Conservation (phyloP, 2,888 invertebrate genomes). For the Andrena bicolor region DNA sequence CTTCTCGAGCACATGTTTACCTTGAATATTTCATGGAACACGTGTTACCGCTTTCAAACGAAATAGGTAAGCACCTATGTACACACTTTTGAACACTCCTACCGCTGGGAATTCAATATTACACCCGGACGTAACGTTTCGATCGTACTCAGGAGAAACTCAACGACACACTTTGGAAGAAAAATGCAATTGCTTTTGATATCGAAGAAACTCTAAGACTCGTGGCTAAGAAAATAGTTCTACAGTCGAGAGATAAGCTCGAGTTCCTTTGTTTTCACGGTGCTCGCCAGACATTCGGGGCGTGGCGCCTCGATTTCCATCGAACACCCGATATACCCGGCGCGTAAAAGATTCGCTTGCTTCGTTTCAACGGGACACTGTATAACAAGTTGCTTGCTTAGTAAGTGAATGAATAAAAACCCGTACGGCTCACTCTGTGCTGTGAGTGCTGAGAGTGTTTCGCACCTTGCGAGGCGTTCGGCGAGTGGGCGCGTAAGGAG, state of each 20-base stretch:
- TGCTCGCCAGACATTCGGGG: not conserved
- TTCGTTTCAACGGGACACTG: constrained; percentile 64
- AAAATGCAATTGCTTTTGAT: not conserved
- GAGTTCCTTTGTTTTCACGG: not conserved
- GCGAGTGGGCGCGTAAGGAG: constrained; percentile 93
- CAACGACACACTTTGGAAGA: not conserved
- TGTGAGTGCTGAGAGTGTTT: constrained; percentile 83
- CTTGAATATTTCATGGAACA: constrained; percentile 16
- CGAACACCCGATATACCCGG: constrained; percentile 56
- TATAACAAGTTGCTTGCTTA: constrained; percentile 83
- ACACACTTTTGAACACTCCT: not conserved
- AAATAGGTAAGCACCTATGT: too few relatives aligned
- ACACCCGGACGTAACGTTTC: not conserved
- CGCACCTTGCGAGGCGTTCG: constrained; percentile 89
- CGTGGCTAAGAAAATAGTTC: not conserved
- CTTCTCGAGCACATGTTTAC: constrained; percentile 14
- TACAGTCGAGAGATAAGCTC: not conserved
- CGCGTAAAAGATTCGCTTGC: constrained; percentile 60
- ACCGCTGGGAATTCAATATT: not conserved
- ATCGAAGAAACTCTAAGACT: not conserved
- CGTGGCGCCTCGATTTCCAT: constrained; percentile 62
- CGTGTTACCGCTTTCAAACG: not conserved
- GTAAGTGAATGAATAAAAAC: constrained; percentile 84
- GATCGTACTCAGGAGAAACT: not conserved
- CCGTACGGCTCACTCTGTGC: constrained; percentile 84